Percentiles rank a stretch among this genome's conserved stretches.
phyloP scores from a whole-genome alignment of 2,888 invertebrate genomes.

The Drosophila borborema region DNA sequence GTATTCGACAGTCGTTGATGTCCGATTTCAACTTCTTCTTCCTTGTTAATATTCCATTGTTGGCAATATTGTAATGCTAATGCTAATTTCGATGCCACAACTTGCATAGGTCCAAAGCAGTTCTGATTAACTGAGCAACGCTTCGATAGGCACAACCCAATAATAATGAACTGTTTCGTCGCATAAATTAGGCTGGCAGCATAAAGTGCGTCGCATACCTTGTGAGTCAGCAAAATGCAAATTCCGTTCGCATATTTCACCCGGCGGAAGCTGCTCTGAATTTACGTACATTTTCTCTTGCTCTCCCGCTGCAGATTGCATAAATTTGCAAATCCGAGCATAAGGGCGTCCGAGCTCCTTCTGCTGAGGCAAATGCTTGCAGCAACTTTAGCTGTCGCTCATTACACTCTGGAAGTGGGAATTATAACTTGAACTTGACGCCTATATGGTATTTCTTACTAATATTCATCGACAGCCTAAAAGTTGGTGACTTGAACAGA shows the following conservation, averaged over 20 bases:
- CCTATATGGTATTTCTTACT: not conserved
- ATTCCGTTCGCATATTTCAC: constrained; percentile 34
- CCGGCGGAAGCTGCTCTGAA: constrained; percentile 36
- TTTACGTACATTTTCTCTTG: constrained; percentile 33
- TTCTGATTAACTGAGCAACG: constrained; percentile 13
- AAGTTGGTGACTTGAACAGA: not conserved
- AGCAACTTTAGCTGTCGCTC: not conserved
- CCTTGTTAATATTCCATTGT: not conserved
- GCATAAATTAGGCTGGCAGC: constrained; percentile 33
- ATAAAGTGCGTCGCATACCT: constrained; percentile 27
- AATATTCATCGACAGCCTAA: not conserved
- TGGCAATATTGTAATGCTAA: not conserved
- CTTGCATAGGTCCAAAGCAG: not conserved
- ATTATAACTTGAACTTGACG: not conserved
- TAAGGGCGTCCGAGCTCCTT: constrained; percentile 13
- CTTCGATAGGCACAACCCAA: constrained; percentile 29
- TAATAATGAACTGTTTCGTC: constrained; percentile 30
- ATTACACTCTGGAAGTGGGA: not conserved
- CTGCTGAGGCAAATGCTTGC: constrained; percentile 1
- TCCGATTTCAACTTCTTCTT: too few species aligned
- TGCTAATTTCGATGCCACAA: not conserved
- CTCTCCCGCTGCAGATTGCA: constrained; percentile 44
- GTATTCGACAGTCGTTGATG: not conserved
- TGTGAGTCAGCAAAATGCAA: constrained; percentile 39
- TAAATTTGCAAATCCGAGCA: constrained; percentile 47